These are phyloP conservation scores for Piaya cayana DNA, from an alignment of 2,113 vertebrate species.

Conservation along the genomic window DNA sequence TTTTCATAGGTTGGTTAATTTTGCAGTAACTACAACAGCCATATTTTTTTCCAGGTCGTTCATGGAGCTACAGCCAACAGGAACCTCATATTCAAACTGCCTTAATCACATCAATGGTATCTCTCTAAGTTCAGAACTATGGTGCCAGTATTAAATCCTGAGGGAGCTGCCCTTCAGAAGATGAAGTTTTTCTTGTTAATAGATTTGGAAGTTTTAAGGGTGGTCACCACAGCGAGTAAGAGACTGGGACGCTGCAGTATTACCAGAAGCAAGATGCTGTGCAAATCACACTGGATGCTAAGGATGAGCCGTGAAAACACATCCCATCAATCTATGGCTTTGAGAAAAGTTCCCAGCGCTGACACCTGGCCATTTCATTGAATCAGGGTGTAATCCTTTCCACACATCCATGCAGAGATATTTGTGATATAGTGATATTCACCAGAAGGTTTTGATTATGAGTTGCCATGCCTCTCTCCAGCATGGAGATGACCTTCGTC, in stretches of 20 bases:
- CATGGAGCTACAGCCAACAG: background rate
- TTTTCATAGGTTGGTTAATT: background rate
- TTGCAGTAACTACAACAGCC: background rate
- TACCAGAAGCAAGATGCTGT: background rate
- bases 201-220: background rate
- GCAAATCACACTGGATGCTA: background rate
- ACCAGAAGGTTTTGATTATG: background rate
- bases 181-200: background rate
- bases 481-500: background rate
- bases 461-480: background rate
- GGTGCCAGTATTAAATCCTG: background rate
- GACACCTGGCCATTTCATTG: background rate
- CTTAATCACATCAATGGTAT: background rate
- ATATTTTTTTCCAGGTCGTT: background rate
- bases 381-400: background rate
- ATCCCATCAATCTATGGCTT: background rate
- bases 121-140: background rate
- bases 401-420: background rate
- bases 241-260: background rate
- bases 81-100: background rate
- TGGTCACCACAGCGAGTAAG: background rate
- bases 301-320: background rate
- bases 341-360: background rate
- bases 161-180: background rate
- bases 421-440: background rate